A percentile compares a stretch with the other conserved stretches of the same genome.
phyloP scores from a whole-genome alignment of 2,797 vertebrate genomes.

The Enteromius anoplus region DNA sequence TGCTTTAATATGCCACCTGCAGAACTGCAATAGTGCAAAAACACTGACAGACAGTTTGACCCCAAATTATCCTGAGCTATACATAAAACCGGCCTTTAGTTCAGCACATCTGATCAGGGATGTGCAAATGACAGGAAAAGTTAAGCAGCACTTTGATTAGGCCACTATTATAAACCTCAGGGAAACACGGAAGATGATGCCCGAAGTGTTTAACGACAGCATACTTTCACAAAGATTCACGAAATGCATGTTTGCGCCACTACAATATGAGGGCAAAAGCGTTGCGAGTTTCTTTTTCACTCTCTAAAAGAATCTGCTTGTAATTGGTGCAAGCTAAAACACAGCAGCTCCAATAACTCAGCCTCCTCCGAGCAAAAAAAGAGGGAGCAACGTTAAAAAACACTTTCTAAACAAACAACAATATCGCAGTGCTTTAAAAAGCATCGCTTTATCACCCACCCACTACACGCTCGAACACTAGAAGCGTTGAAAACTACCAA shows the following conservation, averaged over 20 bases:
- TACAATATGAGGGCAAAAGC: background rate
- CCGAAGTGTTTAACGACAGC: background rate
- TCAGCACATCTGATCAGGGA: background rate
- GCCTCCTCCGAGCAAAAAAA: conserved; percentile 41
- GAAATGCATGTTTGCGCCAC: conserved; percentile 1
- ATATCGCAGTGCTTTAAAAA: conserved; percentile 13
- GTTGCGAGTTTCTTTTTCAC: background rate
- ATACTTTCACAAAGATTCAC: conserved; percentile 25
- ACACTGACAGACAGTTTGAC: background rate
- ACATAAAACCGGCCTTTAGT: background rate
- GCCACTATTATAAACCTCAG: conserved; percentile 29
- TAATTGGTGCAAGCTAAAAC: conserved; percentile 58
- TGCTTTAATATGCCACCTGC: conserved; percentile 25
- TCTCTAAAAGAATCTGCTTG: conserved; percentile 43
- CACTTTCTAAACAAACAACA: conserved; percentile 35
- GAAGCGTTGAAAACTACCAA: conserved; percentile 35
- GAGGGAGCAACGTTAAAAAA: conserved; percentile 5
- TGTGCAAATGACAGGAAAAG: conserved; percentile 36
- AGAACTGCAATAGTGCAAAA: background rate
- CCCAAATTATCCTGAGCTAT: background rate
- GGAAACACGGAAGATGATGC: conserved; percentile 36
- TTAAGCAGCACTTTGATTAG: conserved; percentile 34
- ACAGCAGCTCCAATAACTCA: conserved; percentile 50
- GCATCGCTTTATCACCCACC: conserved; percentile 4
- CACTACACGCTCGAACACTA: conserved; percentile 13